phyloP scores from a whole-genome alignment of 2,888 invertebrate species.

The Oscheius sp. region DNA sequence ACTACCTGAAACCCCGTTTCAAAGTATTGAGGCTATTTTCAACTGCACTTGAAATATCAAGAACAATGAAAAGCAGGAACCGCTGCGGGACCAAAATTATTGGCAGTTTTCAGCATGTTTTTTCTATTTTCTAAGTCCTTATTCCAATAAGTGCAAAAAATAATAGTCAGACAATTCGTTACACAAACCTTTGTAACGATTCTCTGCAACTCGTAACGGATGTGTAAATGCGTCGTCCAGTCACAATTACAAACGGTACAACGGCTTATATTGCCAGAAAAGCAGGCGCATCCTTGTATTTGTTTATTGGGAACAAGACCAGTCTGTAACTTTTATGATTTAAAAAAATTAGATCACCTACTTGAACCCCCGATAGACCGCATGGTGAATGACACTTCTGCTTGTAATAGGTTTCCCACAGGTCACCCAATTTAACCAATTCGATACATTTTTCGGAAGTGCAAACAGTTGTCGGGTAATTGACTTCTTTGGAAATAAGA shows the following conservation, averaged over 20 bases:
- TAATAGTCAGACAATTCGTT: no score
- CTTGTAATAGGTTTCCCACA: slow-evolving; percentile 39
- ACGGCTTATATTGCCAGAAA: not conserved
- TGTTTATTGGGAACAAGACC: slow-evolving; percentile 1
- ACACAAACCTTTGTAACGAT: slow-evolving; percentile 15
- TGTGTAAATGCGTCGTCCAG: slow-evolving; percentile 46
- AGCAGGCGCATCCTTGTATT: slow-evolving; percentile 21
- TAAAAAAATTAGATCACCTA: not conserved
- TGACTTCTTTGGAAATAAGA: slow-evolving; percentile 20
- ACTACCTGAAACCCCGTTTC: no score
- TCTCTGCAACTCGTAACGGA: slow-evolving; percentile 27
- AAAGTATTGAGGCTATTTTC: no score
- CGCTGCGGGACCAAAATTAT: no score
- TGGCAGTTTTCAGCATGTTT: no score
- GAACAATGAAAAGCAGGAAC: no score
- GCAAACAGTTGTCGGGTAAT: slow-evolving; percentile 48
- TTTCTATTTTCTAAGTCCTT: no score
- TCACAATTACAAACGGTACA: slow-evolving; percentile 39
- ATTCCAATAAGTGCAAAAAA: no score
- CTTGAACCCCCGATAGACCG: slow-evolving; percentile 38
- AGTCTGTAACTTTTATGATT: slow-evolving; percentile 6
- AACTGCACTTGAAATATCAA: no score
- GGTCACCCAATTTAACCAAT: not conserved
- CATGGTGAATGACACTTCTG: slow-evolving; percentile 45
- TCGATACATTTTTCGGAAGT: slow-evolving; percentile 38